These are phyloP conservation scores for Emydocephalus ijimae DNA, from an alignment of 2,113 vertebrate genomes.

Conservation along the genomic window DNA sequence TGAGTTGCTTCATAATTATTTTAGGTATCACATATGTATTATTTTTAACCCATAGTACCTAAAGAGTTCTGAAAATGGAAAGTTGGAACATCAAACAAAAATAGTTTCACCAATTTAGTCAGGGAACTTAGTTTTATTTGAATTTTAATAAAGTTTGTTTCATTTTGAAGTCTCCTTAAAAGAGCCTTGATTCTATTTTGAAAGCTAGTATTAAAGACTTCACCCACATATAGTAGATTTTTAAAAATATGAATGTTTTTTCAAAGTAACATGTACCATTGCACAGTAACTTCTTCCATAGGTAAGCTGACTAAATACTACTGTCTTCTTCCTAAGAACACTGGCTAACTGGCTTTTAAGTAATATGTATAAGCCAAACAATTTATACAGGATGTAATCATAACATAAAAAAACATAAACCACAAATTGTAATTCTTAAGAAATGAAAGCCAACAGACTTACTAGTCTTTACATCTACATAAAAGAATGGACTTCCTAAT, in stretches of 20 bases:
- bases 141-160: neutral
- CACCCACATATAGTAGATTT: neutral
- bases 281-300: neutral
- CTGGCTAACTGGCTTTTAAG: neutral
- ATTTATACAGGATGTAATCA: constrained; percentile 53
- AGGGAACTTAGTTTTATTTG: neutral
- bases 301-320: neutral
- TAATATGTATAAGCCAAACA: constrained; percentile 31
- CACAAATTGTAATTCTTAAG: constrained; percentile 28
- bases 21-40: neutral
- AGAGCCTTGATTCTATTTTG: neutral
- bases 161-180: neutral
- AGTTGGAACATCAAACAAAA: neutral
- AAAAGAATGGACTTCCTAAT: constrained; percentile 37
- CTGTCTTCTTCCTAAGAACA: neutral
- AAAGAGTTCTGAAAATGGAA: neutral
- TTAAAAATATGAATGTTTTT: neutral
- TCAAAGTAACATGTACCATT: neutral
- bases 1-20: neutral
- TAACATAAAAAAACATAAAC: constrained; percentile 53
- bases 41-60: neutral
- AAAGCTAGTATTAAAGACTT: neutral
- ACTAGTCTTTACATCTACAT: constrained; percentile 35
- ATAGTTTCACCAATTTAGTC: neutral
- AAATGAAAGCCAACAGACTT: constrained; percentile 39